Conservation (phyloP, 2,113 vertebrate genomes). For the Tenrec ecaudatus region DNA sequence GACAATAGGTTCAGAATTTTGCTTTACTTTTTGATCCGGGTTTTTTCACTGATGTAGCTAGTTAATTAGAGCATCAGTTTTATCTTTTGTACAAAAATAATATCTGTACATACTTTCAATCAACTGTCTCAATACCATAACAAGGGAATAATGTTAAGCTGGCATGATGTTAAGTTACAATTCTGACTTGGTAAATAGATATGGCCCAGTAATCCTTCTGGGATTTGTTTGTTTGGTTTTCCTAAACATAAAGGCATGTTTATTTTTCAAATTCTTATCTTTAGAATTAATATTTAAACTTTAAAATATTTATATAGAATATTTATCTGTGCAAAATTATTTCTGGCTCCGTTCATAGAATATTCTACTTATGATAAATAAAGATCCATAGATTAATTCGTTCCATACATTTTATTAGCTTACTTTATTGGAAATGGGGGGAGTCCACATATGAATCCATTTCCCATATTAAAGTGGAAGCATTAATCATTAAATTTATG, state of each 20-base stretch:
- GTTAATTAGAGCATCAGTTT: neutral
- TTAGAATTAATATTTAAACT: neutral
- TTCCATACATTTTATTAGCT: neutral
- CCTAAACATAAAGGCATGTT: neutral
- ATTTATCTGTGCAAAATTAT: neutral
- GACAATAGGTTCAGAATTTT: too few relatives aligned
- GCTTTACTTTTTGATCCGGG: neutral
- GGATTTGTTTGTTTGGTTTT: neutral
- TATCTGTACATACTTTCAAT: neutral
- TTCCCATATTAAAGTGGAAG: neutral
- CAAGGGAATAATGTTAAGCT: neutral
- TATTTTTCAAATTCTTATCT: neutral
- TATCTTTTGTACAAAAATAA: neutral
- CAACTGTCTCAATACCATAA: neutral
- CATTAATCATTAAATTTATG: neutral
- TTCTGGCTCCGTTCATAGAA: neutral
- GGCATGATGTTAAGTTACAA: neutral
- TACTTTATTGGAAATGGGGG: neutral
- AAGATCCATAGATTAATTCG: neutral
- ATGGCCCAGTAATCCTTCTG: neutral
- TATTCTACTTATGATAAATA: neutral
- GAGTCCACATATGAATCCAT: neutral
- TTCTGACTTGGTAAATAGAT: neutral
- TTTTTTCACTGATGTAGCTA: neutral
- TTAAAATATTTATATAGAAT: neutral